These are phyloP conservation scores for Rhinogobio ventralis DNA, from an alignment of 2,797 vertebrate species.

Conservation along the genomic window DNA sequence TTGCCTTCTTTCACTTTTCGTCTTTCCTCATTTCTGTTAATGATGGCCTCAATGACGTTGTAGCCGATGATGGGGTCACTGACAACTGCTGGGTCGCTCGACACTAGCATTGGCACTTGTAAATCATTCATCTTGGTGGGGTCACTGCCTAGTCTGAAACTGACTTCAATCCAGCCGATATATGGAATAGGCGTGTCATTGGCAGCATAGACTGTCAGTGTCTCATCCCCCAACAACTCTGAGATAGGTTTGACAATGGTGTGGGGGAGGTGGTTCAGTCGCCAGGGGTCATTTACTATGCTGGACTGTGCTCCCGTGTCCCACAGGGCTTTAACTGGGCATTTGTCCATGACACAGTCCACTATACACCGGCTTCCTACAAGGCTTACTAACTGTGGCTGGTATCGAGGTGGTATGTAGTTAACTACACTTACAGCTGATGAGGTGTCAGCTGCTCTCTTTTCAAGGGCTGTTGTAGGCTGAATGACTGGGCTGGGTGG, in stretches of 20 bases:
- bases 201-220: slow-evolving; percentile 2
- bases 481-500: background rate
- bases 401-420: background rate
- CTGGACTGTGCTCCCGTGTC: slow-evolving; percentile 37
- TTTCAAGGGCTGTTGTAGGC: background rate
- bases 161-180: slow-evolving; percentile 44
- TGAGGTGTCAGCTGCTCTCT: background rate
- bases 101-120: slow-evolving; percentile 35
- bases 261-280: slow-evolving; percentile 26
- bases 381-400: slow-evolving; percentile 9
- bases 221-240: slow-evolving; percentile 11
- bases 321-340: slow-evolving; percentile 40
- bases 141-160: slow-evolving; percentile 17
- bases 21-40: background rate
- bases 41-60: slow-evolving; percentile 45
- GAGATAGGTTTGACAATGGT: background rate
- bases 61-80: slow-evolving; percentile 43
- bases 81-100: slow-evolving; percentile 20
- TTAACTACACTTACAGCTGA: background rate
- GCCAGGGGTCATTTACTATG: slow-evolving; percentile 39
- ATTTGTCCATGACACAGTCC: background rate
- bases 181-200: slow-evolving; percentile 27
- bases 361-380: slow-evolving; percentile 4
- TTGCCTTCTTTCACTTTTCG: background rate
- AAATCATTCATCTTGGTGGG: background rate